phyloP scores from a whole-genome alignment of 2,888 invertebrate species.

The Leptinotarsa rubiginosa region DNA sequence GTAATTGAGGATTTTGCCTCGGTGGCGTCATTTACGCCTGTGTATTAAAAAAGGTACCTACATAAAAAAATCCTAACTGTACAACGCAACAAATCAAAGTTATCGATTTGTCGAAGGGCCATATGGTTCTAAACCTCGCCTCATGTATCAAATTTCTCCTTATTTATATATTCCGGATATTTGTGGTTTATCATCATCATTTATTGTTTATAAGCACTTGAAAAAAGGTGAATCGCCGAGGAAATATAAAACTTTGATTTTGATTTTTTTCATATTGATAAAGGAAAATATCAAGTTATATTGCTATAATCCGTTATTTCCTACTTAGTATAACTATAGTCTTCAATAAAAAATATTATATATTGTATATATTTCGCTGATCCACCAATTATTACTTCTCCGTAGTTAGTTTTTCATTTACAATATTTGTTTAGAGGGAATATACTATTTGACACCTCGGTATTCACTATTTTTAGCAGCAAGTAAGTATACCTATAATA shows the following conservation, averaged over 20 bases:
- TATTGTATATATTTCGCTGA: too few species aligned
- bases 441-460: too few species aligned
- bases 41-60: not conserved
- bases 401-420: too few species aligned
- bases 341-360: too few species aligned
- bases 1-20: not conserved
- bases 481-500: too few species aligned
- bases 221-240: not conserved
- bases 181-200: not conserved
- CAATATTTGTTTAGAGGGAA: too few species aligned
- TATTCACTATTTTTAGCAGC: too few species aligned
- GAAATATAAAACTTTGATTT: not conserved
- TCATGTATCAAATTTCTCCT: not conserved
- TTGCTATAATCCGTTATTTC: not conserved
- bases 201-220: not conserved
- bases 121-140: not conserved
- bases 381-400: too few species aligned
- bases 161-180: not conserved
- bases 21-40: not conserved
- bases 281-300: not conserved
- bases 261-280: not conserved
- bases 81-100: too few species aligned
- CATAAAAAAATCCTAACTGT: too few species aligned
- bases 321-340: too few species aligned
- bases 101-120: too few species aligned